Base-by-base conservation (phyloP, 2,113 vertebrate species). In the Colossoma macropomum region DNA sequence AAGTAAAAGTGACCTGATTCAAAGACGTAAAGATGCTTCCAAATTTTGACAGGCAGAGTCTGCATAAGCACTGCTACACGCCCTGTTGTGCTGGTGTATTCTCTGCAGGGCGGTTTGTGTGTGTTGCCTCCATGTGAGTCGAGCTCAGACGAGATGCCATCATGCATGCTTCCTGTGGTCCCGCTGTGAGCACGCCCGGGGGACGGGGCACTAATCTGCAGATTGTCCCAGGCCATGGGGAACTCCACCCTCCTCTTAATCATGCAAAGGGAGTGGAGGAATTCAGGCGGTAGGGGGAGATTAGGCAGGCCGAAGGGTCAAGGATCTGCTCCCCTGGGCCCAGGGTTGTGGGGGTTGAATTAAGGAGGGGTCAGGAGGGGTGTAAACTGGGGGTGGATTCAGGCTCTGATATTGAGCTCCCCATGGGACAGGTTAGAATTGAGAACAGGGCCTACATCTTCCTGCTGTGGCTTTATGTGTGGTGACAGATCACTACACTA, bases 181-280 rank as follows among this genome's bases (percentile, higher is more conserved):
- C 69, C 69, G 71, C 79, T 79, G 82, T 25, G 79, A 81, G 48
- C 21, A 10, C 28, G 50, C 75, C 59, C 80, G 17, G 28, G 75
- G 82, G 75, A 80, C 71, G 17, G 10, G 48, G 65, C n/a, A 77
- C 41, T 82, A 86, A 89, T 87, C 82, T 79, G 81, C 30, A 80
- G 77, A 81, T 81, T 68, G 77, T 56, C 72, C 73, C 9, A 21
- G 77, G 74, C 80, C 9, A 27, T 41, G 12, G 50, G 30, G 78
- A 79, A 81, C 66, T 52, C 86, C 86, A 85, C 88, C 86, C 77
- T 83, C 75, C 62, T 82, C 19, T 86, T 17, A 84, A 87, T 86
- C 73, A 75, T 59, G 70, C 25, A n/a, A 69, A 28, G 21, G 23
- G 28, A 74, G 41, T 30, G 72, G 11, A 78, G 66, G 75, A 85